Percentiles rank a stretch among this genome's conserved stretches.
phyloP scores from a whole-genome alignment of 2,888 invertebrate species.

The Lasioglossum vierecki region DNA sequence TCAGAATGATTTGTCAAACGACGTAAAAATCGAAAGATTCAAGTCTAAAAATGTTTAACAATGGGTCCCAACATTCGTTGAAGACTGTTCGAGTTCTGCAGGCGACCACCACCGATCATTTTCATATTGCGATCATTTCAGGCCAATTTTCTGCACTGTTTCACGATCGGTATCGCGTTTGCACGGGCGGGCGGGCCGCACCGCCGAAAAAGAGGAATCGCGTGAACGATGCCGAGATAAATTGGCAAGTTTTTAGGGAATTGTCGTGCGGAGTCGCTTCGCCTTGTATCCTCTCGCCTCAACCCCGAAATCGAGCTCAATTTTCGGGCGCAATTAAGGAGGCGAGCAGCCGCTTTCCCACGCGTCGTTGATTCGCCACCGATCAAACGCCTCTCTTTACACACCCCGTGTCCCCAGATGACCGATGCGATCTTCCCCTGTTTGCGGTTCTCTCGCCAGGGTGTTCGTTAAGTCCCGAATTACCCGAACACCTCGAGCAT shows the following conservation, averaged over 20 bases:
- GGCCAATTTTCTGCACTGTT: constrained; percentile 34
- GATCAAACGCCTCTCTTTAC: constrained; percentile 26
- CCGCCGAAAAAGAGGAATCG: constrained; percentile 14
- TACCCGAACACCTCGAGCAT: constrained; percentile 51
- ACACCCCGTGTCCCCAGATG: background rate
- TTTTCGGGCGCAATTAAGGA: constrained; percentile 34
- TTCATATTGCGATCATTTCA: background rate
- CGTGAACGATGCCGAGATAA: constrained; percentile 36
- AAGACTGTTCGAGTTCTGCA: background rate
- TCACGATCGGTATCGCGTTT: constrained; percentile 51
- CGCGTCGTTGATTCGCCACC: constrained; percentile 34
- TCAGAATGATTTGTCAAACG: no score
- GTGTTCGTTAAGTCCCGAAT: constrained; percentile 50
- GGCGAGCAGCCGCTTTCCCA: constrained; percentile 41
- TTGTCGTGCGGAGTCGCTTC: background rate
- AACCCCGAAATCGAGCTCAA: constrained; percentile 6
- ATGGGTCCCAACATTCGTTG: background rate
- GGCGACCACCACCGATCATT: background rate
- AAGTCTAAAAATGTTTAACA: background rate
- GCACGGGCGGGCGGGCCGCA: background rate
- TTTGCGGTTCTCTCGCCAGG: background rate
- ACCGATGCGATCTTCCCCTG: constrained; percentile 39
- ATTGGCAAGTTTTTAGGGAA: constrained; percentile 35
- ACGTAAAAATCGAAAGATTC: background rate
- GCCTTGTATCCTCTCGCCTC: background rate